Evolutionary conservation across 2,888 invertebrate species (phyloP).

Genomic region (Chrysotoxum bicinctum): DNA sequence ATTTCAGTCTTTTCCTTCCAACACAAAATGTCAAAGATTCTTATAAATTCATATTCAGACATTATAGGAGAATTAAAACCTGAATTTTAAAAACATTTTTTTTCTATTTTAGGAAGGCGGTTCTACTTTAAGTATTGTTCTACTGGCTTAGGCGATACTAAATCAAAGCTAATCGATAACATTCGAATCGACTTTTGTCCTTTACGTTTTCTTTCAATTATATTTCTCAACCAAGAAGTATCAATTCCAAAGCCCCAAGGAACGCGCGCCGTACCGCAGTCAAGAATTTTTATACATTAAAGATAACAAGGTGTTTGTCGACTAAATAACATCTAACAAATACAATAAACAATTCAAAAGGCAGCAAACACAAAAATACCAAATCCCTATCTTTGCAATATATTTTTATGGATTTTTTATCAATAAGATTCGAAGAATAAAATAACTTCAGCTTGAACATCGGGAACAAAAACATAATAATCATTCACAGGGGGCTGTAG

Average conservation of each 20-base stretch:
- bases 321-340: not conserved
- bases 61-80: no score
- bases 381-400: not conserved
- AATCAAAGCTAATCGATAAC: no score
- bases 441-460: not conserved
- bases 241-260: not conserved
- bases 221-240: not conserved
- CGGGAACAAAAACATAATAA: conserved; percentile 19
- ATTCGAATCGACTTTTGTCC: no score
- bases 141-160: no score
- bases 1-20: no score
- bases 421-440: conserved; percentile 14
- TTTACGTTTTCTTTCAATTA: not conserved
- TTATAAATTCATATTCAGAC: no score
- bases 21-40: no score
- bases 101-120: no score
- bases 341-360: conserved; percentile 2
- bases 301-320: conserved; percentile 12
- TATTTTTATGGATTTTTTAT: conserved; percentile 4
- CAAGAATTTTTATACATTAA: not conserved
- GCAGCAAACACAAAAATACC: not conserved
- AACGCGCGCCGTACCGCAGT: not conserved
- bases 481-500: conserved; percentile 7
- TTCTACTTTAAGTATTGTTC: no score
- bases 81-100: no score